A percentile compares a stretch with the other conserved stretches of the same genome.
Evolutionary conservation across 2,113 vertebrate species (phyloP).

Genomic region (Xyrauchen texanus): DNA sequence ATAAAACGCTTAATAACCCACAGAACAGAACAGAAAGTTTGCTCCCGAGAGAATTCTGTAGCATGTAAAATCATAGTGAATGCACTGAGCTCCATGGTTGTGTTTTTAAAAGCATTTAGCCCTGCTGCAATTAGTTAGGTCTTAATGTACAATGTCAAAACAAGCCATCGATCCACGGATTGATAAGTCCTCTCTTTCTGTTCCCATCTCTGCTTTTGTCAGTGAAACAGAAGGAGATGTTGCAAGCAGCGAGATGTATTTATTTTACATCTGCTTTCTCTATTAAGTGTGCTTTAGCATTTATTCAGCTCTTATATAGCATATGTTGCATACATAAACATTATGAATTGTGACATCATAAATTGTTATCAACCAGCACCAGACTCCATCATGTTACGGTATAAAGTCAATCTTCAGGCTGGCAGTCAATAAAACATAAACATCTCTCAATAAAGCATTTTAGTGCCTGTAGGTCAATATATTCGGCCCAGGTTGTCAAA

Average conservation of each 20-base stretch:
- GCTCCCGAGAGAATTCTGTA: slow-evolving; percentile 43
- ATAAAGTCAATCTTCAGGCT: not conserved
- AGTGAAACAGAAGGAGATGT: slow-evolving; percentile 7
- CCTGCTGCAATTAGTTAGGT: slow-evolving; percentile 89
- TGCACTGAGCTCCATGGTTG: slow-evolving; percentile 65
- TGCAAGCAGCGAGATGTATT: too few species aligned
- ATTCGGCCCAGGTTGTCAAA: slow-evolving; percentile 16
- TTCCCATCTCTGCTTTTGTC: slow-evolving; percentile 59
- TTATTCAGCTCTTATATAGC: not conserved
- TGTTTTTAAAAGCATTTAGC: slow-evolving; percentile 88
- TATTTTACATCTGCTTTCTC: not conserved
- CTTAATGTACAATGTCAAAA: slow-evolving; percentile 94
- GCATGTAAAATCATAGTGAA: slow-evolving; percentile 31
- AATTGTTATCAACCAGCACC: slow-evolving; percentile 10
- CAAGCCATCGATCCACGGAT: slow-evolving; percentile 82
- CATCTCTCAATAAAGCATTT: slow-evolving; percentile 39
- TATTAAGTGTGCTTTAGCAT: not conserved
- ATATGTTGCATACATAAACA: not conserved
- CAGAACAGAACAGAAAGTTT: not conserved
- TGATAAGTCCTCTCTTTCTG: slow-evolving; percentile 87
- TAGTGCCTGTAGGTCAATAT: slow-evolving; percentile 40
- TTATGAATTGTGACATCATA: slow-evolving; percentile 13
- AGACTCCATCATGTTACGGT: not conserved
- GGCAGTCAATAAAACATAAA: slow-evolving; percentile 43
- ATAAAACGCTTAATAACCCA: too few species aligned